Base-by-base conservation (phyloP, 1,140 invertebrate genomes). In the Holotrichia oblita region DNA sequence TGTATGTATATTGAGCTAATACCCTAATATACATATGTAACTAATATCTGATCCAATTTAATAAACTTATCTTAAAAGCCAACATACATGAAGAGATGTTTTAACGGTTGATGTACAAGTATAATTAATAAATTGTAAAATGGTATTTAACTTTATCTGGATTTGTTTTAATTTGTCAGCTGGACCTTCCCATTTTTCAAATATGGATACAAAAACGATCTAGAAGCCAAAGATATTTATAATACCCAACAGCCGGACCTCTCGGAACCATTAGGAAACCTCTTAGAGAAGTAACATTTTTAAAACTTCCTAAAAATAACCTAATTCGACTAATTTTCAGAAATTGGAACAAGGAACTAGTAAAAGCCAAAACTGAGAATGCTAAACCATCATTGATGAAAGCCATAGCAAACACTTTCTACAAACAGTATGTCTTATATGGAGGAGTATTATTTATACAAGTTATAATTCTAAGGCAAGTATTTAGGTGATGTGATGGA, bases 211-310 rank as follows among this genome's bases (percentile, higher is more conserved):
- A 90, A 89, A 80, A 88, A 91, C 81, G 92, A 94, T 82, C 87
- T 94, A n/a, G 91, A 92, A 84, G 86, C 91, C 73, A 86, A 89
- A 44, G 93, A 95, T 86, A 88, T 95, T 17, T 93, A 91, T 82
- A 89, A 89, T 77, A 90, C 92, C n/a, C 89, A 93, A 77, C 90
- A 91, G 79, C 84, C 81, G 76, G 90, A 92, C 82, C 84, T 88
- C 12, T 91, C 91, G n/a, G 88, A 90, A 80, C 86, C 85, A 77
- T 87, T 93, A 17, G 91, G 90, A n/a, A 88, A 92, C 83, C 87
- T 86, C 72, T 85, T 93, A 7, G 91, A 93, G 88, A 89, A 87
- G 92, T 93, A 88, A 48, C 20, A 78, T 12, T 75, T 44, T 1
- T n/a, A 80, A 42, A 10, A 76, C 64, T 22, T 41, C 76, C 72